Base-by-base conservation (phyloP, 2,888 invertebrate species). In the Clitarchus hookeri region DNA sequence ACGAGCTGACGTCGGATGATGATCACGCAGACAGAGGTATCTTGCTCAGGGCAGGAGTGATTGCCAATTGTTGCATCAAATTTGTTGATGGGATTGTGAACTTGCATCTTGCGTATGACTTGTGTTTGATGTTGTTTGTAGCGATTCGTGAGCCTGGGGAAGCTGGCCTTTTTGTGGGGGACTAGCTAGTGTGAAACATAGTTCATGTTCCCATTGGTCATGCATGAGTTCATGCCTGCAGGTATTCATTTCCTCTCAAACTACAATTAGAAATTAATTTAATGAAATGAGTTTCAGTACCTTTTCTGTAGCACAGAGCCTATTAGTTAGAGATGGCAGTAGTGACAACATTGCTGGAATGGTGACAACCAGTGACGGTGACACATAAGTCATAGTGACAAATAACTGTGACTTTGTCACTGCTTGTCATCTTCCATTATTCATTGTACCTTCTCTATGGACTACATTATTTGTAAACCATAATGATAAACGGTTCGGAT, bases 1-100 rank as follows among this genome's bases (percentile, higher is more conserved):
- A 93, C 91, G 93, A 93, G 91, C 91, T 93, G 89, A 92, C 92
- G 88, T 91, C 92, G 90, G 90, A 91, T 88, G 90, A 90, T 88
- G 91, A 91, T 26, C 80, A 80, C 77, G 26, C 44, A 19, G 87
- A 87, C 36, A 84, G 87, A 88, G 88, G 88, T 87, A 87, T 80
- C 85, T 80, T 44, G 84, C 84, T 44, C 44, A 26, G 78, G 25
- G 27, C 8, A 82, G 82, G 82, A 23, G 19, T 16, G 36, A 36
- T 8, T 82, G 82, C 82, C 82, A 16, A 8, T 82, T 44, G 82
- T 82, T 82, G 82, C 82, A 82, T 82, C 65, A n/a, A n/a, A 65
- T 8, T 65, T 65, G 65, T 65, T 65, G 23, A 16, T 65, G 65
- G 65, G 65, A 23, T 65, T 65, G 65, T n/a, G 65, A 65, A 65